Conservation (phyloP, 2,113 vertebrate species). For the Acrocephalus kingi region DNA sequence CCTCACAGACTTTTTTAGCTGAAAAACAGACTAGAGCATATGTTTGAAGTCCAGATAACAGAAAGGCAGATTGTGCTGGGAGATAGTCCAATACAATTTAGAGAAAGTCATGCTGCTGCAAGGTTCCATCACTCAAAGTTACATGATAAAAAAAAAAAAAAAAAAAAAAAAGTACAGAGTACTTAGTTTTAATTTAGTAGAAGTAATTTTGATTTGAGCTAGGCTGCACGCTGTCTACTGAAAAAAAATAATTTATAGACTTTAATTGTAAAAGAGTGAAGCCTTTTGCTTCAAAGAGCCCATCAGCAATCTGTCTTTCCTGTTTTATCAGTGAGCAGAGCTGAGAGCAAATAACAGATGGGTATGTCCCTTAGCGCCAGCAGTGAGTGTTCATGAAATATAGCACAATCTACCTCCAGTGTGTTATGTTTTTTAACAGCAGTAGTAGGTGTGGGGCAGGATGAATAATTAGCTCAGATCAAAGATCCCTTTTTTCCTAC, state of each 20-base stretch:
- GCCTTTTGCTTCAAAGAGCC: slow-evolving; percentile 74
- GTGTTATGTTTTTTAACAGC: slow-evolving; percentile 64
- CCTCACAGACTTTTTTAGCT: not conserved
- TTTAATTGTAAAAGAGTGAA: slow-evolving; percentile 74
- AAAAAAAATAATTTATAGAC: slow-evolving; percentile 73
- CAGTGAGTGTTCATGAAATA: slow-evolving; percentile 69
- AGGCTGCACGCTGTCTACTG: slow-evolving; percentile 28
- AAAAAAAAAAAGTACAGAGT: not conserved
- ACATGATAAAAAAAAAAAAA: not conserved
- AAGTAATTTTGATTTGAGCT: slow-evolving; percentile 64
- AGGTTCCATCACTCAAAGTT: not conserved
- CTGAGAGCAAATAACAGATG: slow-evolving; percentile 79
- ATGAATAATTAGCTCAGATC: slow-evolving; percentile 55
- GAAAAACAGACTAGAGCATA: not conserved
- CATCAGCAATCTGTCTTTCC: slow-evolving; percentile 79
- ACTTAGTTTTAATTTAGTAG: slow-evolving; percentile 48
- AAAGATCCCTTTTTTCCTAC: slow-evolving; percentile 34
- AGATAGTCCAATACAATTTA: slow-evolving; percentile 4
- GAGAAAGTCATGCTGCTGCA: not conserved
- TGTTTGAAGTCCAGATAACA: not conserved
- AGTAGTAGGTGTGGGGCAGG: slow-evolving; percentile 52
- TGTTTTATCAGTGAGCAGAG: slow-evolving; percentile 75
- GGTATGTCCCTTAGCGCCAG: slow-evolving; percentile 63
- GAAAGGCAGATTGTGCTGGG: not conserved
- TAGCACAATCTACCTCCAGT: slow-evolving; percentile 59